Evolutionary conservation across 1,140 invertebrate species (phyloP), one percentile per base, ranked within the genome.

Genomic region (Oryzaephilus surinamensis): DNA sequence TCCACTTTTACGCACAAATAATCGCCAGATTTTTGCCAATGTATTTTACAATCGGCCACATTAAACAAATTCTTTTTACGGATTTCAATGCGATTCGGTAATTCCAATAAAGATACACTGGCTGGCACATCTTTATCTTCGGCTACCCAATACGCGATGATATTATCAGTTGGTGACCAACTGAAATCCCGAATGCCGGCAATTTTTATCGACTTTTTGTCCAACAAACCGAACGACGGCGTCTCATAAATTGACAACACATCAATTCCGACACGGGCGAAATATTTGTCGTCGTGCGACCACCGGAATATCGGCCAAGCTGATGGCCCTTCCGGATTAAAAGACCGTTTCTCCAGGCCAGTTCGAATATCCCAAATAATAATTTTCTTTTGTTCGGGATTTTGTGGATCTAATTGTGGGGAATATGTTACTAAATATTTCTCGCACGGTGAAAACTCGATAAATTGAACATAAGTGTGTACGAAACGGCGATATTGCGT

Each of bases 11-110:
- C 94, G 59, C 95, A 97, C 10, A 98, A 69, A 62, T 94, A 97
- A 58, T 97, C 92, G 5, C 96, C 97, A 38, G 81, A 89, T 62
- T 97, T 97, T 66, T 99, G 96, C 97, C 97, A 99, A 61, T 94
- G 92, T 58, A 99, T 92, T 56, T 95, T 95, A 66, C 94, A 97
- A 52, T 97, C 93, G 6, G 93, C 89, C 0, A 99, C 96, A 51
- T 90, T 97, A 71, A 99, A 99, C 17, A 99, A 69, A 64, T 97
- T 97, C 56, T 97, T 96, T 32, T 91, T 87, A 54, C 95, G 78
- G n/a, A 85, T 79, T 71, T 97, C 94, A 44, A 76, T 80, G 26
- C 89, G 81, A 67, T 81, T 86, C 10, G 86, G 87, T 30, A 91
- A 76, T 67, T 91, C 85, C 23, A 89, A 67, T 1, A 92, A 69